These are phyloP conservation scores for Contarinia nasturtii DNA, from an alignment of 1,140 invertebrate species.

Conservation along the genomic window DNA sequence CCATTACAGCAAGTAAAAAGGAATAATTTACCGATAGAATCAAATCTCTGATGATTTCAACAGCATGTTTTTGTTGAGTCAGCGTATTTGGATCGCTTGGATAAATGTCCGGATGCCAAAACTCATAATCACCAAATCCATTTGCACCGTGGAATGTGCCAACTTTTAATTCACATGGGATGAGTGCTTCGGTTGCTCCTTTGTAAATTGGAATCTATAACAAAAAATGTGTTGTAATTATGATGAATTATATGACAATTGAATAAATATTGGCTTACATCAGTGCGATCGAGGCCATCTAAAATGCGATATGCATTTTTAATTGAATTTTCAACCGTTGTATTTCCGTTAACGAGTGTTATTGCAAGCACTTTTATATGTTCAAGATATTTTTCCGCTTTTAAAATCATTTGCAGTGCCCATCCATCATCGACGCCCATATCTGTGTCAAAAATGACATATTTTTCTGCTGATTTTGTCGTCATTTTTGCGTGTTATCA, in stretches of 20 bases:
- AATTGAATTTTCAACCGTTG: conserved; percentile 32
- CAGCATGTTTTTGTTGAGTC: conserved; percentile 13
- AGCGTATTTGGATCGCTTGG: background rate
- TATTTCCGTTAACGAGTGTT: conserved; percentile 43
- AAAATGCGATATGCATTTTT: conserved; percentile 39
- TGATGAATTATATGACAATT: no score
- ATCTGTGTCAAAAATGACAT: conserved; percentile 40
- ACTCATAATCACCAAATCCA: conserved; percentile 38
- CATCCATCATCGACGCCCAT: conserved; percentile 43
- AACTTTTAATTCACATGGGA: conserved; percentile 9
- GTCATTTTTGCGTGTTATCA: no score
- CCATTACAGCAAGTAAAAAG: background rate
- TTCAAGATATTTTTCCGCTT: conserved; percentile 26
- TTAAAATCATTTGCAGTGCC: conserved; percentile 34
- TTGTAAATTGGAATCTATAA: conserved; percentile 41
- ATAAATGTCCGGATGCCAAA: background rate
- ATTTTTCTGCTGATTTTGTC: no score
- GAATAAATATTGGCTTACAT: conserved; percentile 25
- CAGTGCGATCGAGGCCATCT: conserved; percentile 22
- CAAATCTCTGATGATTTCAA: conserved; percentile 27
- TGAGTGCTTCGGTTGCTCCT: conserved; percentile 34
- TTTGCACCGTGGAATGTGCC: conserved; percentile 30
- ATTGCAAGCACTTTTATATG: conserved; percentile 34
- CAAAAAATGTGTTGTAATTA: no score
- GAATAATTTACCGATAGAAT: conserved; percentile 16